Base-by-base conservation (phyloP, 2,797 vertebrate species). In the Myotis planiceps region DNA sequence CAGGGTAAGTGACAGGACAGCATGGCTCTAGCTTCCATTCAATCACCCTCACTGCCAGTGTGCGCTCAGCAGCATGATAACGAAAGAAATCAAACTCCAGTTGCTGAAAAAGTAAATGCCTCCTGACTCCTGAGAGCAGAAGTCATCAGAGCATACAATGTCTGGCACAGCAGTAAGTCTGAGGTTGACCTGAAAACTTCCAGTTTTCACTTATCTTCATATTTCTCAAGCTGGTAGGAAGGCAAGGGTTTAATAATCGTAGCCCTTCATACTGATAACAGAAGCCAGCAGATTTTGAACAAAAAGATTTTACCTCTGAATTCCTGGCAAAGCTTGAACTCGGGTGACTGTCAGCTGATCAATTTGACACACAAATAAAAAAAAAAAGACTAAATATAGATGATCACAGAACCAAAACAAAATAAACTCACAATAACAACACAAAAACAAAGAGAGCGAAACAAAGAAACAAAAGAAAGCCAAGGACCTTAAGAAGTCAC, bases 321-420 rank as follows among this genome's bases (percentile, higher is more conserved):
- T 75, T 88, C 29, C 39, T 85, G 25, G 65, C 55, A 90, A 90
- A 95, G 81, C 16, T 75, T 25, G 90, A 13, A 88, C 51, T 90
- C 29, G 49, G n/a, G 49, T 49, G 6, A 23, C 14, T 79, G 16
- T 71, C 69, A 71, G 39, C 51, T 74, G 49, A 85, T 42, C 0
- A 39, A 53, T 76, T 84, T 86, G 60, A 89, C 10, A 72, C 9
- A 34, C 23, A n/a, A 78, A 83, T n/a, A 42, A 12, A 9, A 60
- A 82, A 25, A 79, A 42, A 23, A 10, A 6, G 3, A 74, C 25
- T 42, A 71, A 83, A 82, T 79, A 79, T 0, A 16, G 71, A 87
- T 51, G 37, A 10, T 15, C 47, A 51, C 27, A 85, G 19, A 58
- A 8, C 2, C n/a, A 51, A 72, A 75, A 69, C 9, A 55, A 51